These are phyloP conservation scores for Danaus chrysippus DNA, from an alignment of 2,888 invertebrate genomes.

Conservation along the genomic window DNA sequence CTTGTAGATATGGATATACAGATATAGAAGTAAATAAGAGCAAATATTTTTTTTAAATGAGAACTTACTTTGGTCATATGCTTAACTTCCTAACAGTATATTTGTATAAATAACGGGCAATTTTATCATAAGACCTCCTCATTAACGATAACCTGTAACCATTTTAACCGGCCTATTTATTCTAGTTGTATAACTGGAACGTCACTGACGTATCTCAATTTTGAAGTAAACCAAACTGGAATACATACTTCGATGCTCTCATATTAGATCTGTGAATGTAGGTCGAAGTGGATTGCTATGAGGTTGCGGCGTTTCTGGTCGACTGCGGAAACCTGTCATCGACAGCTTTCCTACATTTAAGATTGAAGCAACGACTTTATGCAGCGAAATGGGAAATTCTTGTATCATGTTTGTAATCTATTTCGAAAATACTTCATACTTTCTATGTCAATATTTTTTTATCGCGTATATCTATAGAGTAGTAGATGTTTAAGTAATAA, in stretches of 20 bases:
- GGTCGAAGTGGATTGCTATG: constrained; percentile 7
- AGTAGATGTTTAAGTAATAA: no score
- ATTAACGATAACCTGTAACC: no score
- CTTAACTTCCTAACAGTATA: no score
- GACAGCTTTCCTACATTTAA: constrained; percentile 5
- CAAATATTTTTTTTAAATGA: no score
- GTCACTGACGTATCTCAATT: background rate
- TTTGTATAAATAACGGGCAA: no score
- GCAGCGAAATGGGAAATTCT: background rate
- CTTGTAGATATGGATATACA: no score
- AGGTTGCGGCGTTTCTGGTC: constrained; percentile 5
- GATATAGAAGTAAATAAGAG: no score
- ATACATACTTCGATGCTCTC: constrained; percentile 5
- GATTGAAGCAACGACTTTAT: background rate
- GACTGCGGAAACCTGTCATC: constrained; percentile 8
- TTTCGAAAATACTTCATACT: background rate
- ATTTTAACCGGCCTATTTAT: background rate
- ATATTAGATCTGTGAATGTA: constrained; percentile 7
- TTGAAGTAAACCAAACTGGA: constrained; percentile 3
- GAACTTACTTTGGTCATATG: no score
- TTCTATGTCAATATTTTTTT: background rate
- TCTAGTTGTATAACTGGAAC: background rate
- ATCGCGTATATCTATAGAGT: background rate
- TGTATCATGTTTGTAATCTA: constrained; percentile 4
- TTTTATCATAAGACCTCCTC: no score